Base-by-base conservation (phyloP, 2,113 vertebrate genomes). In the Brachyistius frenatus region DNA sequence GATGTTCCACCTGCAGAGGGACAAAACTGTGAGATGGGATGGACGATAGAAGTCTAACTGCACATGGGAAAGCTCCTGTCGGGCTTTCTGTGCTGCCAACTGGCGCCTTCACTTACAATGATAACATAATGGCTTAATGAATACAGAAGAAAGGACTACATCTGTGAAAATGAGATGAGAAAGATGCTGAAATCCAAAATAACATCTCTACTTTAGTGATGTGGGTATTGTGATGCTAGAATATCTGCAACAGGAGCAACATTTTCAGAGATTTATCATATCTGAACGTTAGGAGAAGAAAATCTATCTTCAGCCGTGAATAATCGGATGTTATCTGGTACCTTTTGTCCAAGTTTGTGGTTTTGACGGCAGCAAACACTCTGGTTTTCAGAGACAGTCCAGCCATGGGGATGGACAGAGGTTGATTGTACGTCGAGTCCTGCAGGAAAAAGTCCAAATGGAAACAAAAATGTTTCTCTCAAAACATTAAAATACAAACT, bases 361-460 rank as follows among this genome's bases (percentile, higher is more conserved):
- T 97, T 94, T 95, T 97, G 44, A 99, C 97, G 67, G 96, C 97
- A 84, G 98, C 98, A 93, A 97, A 99, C 73, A 99, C 96, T 95
- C 98, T 95, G 68, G 98, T 99, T 95, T 99, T 99, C 91, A 99
- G 94, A 92, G 97, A 94, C 76, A 99, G 91, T 62, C 98, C 98
- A 49, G 93, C 87, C 87, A 94, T 95, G 1, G 98, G 98, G 73
- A 99, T 96, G 65, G 97, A 94, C 72, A 99, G 94, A 58, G 96
- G 96, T 67, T 98, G 95, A 56, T 88, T 95, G 91, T 96, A 99
- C 81, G 95, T 95, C 66, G 98, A 98, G 90, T 99, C 98, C 98
- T 99, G 11, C 14, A 81, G 86, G 82, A 88, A 90, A 39, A 8
- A 75, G 6, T 35, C 0, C 55, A 35, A 53, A 11, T 14, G 2